Conservation (phyloP, 2,113 vertebrate genomes). For the Bettongia penicillata region DNA sequence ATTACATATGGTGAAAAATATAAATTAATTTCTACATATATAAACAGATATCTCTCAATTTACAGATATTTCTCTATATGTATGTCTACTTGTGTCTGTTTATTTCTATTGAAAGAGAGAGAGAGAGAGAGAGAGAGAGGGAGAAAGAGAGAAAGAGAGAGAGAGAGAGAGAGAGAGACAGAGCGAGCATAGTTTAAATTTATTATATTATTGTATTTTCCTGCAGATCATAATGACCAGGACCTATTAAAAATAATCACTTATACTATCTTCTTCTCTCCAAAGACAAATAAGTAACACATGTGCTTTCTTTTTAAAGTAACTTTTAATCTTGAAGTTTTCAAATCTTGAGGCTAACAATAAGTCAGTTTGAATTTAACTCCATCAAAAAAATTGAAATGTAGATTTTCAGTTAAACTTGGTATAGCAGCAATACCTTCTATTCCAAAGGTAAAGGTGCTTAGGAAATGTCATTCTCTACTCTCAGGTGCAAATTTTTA, state of each 20-base stretch:
- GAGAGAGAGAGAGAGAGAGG: no score
- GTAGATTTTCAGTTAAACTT: not conserved
- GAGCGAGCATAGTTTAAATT: not conserved
- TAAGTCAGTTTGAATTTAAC: not conserved
- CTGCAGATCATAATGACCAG: not conserved
- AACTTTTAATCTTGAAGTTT: not conserved
- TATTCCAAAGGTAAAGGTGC: not conserved
- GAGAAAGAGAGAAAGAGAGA: no score
- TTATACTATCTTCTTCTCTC: not conserved
- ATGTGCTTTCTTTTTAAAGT: not conserved
- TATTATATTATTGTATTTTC: not conserved
- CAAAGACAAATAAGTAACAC: not conserved
- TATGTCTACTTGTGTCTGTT: not conserved
- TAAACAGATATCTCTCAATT: not conserved
- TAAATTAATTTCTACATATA: not conserved
- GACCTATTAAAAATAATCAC: not conserved
- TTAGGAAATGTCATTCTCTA: not conserved
- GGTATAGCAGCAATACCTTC: not conserved
- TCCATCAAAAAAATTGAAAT: not conserved
- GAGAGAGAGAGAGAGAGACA: no score
- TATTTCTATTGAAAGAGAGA: not conserved
- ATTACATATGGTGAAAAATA: not conserved
- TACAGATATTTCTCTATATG: not conserved
- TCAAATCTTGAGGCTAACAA: not conserved
- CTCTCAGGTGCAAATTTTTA: not conserved